phyloP scores from a whole-genome alignment of 1,140 invertebrate species.

The Brachionus paranguensis region DNA sequence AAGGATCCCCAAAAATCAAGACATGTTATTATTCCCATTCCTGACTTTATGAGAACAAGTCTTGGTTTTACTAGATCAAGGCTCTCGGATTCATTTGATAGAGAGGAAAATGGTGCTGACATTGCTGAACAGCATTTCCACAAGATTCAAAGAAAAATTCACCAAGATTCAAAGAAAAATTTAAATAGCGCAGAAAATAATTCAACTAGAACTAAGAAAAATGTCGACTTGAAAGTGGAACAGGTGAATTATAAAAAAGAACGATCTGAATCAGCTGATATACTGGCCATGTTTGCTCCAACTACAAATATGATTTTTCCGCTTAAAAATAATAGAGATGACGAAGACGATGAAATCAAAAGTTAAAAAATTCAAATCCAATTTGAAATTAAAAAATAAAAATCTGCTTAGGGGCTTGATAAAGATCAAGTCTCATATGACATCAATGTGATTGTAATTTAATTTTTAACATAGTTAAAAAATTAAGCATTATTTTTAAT shows the following conservation, averaged over 20 bases:
- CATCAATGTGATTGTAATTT: no score
- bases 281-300: not conserved
- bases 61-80: not conserved
- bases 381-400: not conserved
- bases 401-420: no score
- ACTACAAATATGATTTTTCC: not conserved
- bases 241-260: not conserved
- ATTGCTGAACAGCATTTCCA: no score
- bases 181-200: no score
- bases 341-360: not conserved
- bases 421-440: no score
- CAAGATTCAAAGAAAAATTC: no score
- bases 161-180: not conserved
- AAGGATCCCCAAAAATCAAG: not conserved
- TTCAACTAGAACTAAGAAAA: not conserved
- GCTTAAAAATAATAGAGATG: not conserved
- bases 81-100: not conserved
- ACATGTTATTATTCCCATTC: slow-evolving; percentile 21
- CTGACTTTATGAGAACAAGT: slow-evolving; percentile 30
- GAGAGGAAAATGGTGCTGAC: not conserved
- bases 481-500: no score
- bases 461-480: no score
- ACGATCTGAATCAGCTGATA: not conserved
- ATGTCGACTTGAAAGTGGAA: no score
- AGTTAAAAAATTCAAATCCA: not conserved